Base-by-base conservation (phyloP, 2,113 vertebrate species). In the Sebastes fasciatus region DNA sequence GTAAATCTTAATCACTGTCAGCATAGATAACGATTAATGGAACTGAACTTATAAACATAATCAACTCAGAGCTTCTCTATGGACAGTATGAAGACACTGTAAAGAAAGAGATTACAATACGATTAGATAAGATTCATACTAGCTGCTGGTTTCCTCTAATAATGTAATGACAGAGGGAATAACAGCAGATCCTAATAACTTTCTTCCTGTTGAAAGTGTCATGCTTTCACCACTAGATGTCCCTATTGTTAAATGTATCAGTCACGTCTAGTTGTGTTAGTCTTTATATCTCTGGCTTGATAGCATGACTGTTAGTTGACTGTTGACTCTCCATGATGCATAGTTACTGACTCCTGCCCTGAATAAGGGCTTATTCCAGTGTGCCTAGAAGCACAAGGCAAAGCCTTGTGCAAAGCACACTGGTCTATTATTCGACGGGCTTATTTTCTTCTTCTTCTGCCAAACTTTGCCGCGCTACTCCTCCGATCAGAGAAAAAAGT, bases 171-270 rank as follows among this genome's bases (percentile, higher is more conserved):
- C 26, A 26, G 26, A 3, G 9, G 9, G 10, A 48, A 48, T 48
- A 34, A 48, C 21, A 34, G 55, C 1, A 16, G 21, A 26, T 45
- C 34, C 17, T 19, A 4, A 13, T 0, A 54, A 45, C 55, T 40
- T 45, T 34, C 57, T 13, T 45, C n/a, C 10, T 21, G 10, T 8
- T 63, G 2, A 34, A 34, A 34, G 26, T 34, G 26, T 34, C 26
- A 34, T 34, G 26, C 26, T 55, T 74, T 12, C 52, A 72, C 79
- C 86, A 79, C 79, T 77, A 6, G 85, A 46, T 87, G 85, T 80
- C 88, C 12, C 72, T 87, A 1, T 83, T 65, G 69, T 10, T 63
- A 1, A 11, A 4, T 49, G 1, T 58, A 3, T 72, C 62, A 52
- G 8, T 48, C 54, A 46, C 40, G 1, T 57, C 19, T 9, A 57